Evolutionary conservation across 2,888 invertebrate species (phyloP), one percentile per base, ranked within the genome.

Genomic region (Neoitamus cyanurus): DNA sequence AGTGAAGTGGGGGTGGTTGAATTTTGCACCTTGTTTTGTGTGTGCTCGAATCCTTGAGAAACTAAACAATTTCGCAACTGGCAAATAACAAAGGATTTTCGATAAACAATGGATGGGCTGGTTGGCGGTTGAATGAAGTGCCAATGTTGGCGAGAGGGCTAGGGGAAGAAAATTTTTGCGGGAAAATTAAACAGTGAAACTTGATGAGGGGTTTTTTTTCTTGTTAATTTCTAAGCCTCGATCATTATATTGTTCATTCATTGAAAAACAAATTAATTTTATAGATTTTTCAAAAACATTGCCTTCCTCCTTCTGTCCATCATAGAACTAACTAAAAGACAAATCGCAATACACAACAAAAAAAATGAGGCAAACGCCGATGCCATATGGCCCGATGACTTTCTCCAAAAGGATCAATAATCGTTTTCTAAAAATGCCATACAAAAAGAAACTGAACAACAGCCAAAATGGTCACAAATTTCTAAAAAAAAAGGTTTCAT

Each of bases 61-160:
- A 37, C 75, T 75, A 75, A 75, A 75, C 75, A 75, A 37, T 75
- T 75, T 75, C 42, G 42, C 58, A 58, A 58, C 20, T 70, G 70
- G 31, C 4, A 30, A 70, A 70, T 70, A 70, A 34, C 30, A 70
- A 70, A 70, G 70, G 70, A 34, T 70, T 70, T 58, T 58, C 58
- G 58, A 58, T 58, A 58, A 58, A 58, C 58, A 58, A 58, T 58
- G 25, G 58, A 58, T 25, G 58, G 58, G 25, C 20, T 58, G 58
- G 58, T 34, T 34, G 4, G 34, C 7, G 34, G 34, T 58, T 58
- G 58, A 58, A 58, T 58, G 58, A 58, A 58, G 25, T 58, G 58
- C 58, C 58, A 58, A 25, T 58, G 20, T 58, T 25, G 58, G 58
- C 9, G 15, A 58, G 2, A 9, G 25, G 7, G 7, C 7, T 20